Conservation (phyloP, 2,113 vertebrate genomes). For the Malurus cyaneus region DNA sequence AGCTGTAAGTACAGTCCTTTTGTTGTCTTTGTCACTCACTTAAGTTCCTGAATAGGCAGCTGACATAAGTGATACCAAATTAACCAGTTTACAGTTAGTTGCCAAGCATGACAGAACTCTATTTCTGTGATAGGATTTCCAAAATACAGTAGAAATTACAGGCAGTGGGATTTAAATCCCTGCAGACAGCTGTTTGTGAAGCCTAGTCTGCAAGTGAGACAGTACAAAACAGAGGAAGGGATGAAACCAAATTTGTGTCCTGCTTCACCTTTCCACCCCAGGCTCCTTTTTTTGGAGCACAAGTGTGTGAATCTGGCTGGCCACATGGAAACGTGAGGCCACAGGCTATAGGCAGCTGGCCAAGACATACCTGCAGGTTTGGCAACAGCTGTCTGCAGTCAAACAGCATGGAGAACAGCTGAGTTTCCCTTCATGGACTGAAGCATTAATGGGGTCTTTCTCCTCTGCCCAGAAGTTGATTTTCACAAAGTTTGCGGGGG, state of each 20-base stretch:
- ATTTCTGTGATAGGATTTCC: not conserved
- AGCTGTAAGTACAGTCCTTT: not conserved
- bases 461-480: not conserved
- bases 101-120: not conserved
- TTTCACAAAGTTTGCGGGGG: not conserved
- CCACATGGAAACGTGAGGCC: not conserved
- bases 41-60: not conserved
- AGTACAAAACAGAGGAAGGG: not conserved
- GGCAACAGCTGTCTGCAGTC: not conserved
- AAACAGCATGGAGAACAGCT: not conserved
- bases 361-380: not conserved
- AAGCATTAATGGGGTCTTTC: not conserved
- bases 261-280: not conserved
- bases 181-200: not conserved
- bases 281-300: not conserved
- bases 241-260: not conserved
- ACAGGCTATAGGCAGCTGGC: not conserved
- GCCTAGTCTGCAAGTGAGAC: not conserved
- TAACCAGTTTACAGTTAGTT: not conserved
- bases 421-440: not conserved
- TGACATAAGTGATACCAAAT: not conserved
- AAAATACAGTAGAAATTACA: not conserved
- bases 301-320: not conserved
- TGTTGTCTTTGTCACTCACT: not conserved
- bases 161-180: not conserved